phyloP scores from a whole-genome alignment of 1,140 invertebrate genomes.

The Neoseiulus cucumeris region DNA sequence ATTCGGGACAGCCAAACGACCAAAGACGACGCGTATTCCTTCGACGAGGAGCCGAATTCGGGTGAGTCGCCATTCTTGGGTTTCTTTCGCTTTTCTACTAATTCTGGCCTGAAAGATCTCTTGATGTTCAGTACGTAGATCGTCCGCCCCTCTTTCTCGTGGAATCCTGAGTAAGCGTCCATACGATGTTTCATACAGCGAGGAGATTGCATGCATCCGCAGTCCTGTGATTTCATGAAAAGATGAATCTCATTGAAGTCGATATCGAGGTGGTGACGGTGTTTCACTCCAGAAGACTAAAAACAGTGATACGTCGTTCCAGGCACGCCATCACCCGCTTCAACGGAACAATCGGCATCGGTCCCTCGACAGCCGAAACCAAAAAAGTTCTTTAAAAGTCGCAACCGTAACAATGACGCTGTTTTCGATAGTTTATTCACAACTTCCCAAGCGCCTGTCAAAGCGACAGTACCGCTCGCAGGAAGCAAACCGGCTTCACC shows the following conservation, averaged over 20 bases:
- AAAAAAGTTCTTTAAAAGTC: constrained; percentile 6
- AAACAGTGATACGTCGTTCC: too few relatives aligned
- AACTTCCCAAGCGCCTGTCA: neutral
- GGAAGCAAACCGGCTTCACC: neutral
- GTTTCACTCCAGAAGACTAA: too few relatives aligned
- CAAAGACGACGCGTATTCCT: constrained; percentile 1
- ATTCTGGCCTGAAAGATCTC: too few relatives aligned
- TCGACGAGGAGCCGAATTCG: neutral
- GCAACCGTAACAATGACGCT: neutral
- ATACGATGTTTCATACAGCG: too few relatives aligned
- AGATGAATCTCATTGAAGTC: too few relatives aligned
- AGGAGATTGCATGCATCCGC: too few relatives aligned
- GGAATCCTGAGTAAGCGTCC: too few relatives aligned
- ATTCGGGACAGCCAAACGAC: neutral
- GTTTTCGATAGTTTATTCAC: neutral
- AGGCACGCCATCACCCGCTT: neutral
- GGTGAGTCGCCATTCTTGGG: neutral
- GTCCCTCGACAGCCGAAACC: neutral
- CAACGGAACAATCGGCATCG: neutral
- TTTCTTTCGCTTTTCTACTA: too few relatives aligned
- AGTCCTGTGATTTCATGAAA: too few relatives aligned
- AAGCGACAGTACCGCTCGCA: neutral
- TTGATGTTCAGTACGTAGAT: too few relatives aligned
- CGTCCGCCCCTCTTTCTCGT: too few relatives aligned
- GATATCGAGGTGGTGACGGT: too few relatives aligned